Evolutionary conservation across 2,113 vertebrate genomes (phyloP), one percentile per base, ranked within the genome.

Genomic region (Mormoops blainvillei): DNA sequence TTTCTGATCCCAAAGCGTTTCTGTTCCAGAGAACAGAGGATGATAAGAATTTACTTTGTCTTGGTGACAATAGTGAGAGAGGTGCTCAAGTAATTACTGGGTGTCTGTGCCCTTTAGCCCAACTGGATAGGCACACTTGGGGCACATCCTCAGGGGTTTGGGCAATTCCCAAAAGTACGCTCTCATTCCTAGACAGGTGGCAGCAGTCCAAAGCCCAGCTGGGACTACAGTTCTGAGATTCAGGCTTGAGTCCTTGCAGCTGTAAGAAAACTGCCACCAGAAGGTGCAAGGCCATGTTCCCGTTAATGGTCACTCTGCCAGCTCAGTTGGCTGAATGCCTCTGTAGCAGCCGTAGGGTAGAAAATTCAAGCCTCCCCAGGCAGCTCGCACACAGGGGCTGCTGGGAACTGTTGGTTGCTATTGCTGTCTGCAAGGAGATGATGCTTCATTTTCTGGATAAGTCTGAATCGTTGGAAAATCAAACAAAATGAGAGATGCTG

Each of bases 401-500:
- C 43, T 50, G 77, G 73, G 12, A 65, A 82, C 3, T 36, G 19
- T 45, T 38, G 38, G 41, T 50, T 70, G 73, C 82, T 85, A 9
- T 41, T 48, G 67, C 20, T 94, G 6, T 81, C 67, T 36, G 18
- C 36, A 86, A 92, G 38, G 86, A 93, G 45, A 56, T 45, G 71
- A 86, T 10, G 5, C 16, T 86, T 20, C 22, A 7, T 54, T 92
- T 83, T 33, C 43, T 94, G 28, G 13, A 74, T 33, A 50, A 78
- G 13, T 16, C 78, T 67, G 74, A 87, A 68, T 80, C 82, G 73
- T 74, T 73, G 50, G 38, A 68, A 94, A 96, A 94, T 81, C 81
- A 90, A 92, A 68, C 33, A 84, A 94, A 87, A 90, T 70, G 56
- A 95, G 65, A 95, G 77, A 87, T 76, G 33, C 19, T 76, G 28